phyloP scores from a whole-genome alignment of 2,797 vertebrate species.

The Spondyliosoma cantharus region DNA sequence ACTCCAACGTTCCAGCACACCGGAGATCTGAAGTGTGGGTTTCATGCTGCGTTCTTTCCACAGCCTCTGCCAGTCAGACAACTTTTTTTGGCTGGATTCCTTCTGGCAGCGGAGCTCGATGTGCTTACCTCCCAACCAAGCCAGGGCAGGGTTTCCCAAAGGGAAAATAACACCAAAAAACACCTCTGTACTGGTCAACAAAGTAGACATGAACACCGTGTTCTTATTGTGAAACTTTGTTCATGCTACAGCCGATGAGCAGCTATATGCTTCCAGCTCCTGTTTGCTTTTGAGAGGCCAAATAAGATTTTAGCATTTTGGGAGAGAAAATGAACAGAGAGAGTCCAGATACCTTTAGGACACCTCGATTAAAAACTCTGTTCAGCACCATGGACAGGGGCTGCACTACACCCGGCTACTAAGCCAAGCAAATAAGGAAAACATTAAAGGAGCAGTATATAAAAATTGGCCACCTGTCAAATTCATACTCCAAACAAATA shows the following conservation, averaged over 20 bases:
- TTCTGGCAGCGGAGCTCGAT: constrained; percentile 51
- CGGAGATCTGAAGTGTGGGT: constrained; percentile 56
- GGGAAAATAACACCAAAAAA: constrained; percentile 44
- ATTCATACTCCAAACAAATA: too few relatives aligned
- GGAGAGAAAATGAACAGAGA: background rate
- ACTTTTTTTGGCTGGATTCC: constrained; percentile 64
- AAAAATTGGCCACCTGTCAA: too few relatives aligned
- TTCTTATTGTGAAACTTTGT: constrained; percentile 9
- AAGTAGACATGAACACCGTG: constrained; percentile 22
- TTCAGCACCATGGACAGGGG: constrained; percentile 75
- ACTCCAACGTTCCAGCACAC: constrained; percentile 49
- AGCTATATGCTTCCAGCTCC: background rate
- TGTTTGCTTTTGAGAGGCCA: constrained; percentile 16
- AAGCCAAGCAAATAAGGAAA: constrained; percentile 24
- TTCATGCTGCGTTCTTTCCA: constrained; percentile 71
- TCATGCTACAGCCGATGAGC: background rate
- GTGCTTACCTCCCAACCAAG: constrained; percentile 61
- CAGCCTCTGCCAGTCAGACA: constrained; percentile 63
- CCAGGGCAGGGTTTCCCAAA: constrained; percentile 55
- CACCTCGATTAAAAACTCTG: background rate
- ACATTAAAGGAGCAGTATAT: background rate
- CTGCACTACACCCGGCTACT: background rate
- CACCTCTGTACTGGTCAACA: constrained; percentile 32
- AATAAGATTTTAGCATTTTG: background rate
- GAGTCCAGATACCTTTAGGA: constrained; percentile 1